phyloP scores from a whole-genome alignment of 2,113 vertebrate species.

The Ciconia maguari region DNA sequence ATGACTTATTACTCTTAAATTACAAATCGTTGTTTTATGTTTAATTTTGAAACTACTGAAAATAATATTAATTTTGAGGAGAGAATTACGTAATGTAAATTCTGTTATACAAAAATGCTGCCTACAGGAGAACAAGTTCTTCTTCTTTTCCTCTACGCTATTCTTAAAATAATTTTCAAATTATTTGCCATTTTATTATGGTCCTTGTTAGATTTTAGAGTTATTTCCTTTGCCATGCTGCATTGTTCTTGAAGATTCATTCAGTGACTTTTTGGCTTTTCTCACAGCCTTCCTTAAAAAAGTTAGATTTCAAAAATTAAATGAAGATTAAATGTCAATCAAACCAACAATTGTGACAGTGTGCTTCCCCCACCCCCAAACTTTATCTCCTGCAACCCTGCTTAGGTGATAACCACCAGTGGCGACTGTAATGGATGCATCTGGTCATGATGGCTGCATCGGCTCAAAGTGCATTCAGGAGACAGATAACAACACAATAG shows the following conservation, averaged over 20 bases:
- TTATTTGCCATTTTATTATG: neutral
- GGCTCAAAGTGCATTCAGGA: no score
- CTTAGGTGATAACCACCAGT: no score
- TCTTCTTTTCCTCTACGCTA: accelerated
- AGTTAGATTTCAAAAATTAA: neutral
- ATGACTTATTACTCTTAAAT: neutral
- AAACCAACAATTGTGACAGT: neutral
- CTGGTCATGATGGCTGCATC: no score
- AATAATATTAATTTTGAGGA: neutral
- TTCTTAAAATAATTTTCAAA: neutral
- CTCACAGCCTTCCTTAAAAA: neutral
- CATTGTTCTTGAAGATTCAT: neutral
- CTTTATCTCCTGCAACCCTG: no score
- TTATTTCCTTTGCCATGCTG: neutral
- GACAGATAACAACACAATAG: no score
- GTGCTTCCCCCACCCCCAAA: no score
- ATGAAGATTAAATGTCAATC: neutral
- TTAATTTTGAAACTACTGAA: neutral
- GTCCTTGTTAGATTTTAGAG: neutral
- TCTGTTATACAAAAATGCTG: neutral
- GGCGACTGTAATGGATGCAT: no score
- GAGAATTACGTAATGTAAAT: neutral
- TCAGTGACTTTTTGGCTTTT: neutral
- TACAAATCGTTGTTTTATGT: neutral
- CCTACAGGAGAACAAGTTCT: neutral